Evolutionary conservation across 2,888 invertebrate genomes (phyloP).

Genomic region (Griposia aprilina): DNA sequence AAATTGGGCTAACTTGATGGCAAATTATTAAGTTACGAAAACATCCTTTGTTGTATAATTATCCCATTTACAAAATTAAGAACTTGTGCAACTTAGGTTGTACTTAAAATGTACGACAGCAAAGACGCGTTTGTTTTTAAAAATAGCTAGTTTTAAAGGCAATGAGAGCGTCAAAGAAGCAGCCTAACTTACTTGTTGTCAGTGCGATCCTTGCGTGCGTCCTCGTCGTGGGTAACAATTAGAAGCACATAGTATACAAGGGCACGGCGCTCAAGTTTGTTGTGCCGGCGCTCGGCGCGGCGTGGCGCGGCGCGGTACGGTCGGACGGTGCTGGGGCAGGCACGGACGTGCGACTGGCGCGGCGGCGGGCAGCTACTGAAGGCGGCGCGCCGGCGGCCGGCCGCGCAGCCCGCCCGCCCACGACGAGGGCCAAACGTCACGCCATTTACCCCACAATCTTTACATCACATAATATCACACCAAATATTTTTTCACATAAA

Average conservation of each 20-base stretch:
- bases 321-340: conserved; percentile 58
- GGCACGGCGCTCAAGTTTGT: conserved; percentile 80
- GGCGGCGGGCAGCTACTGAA: conserved; percentile 84
- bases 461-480: conserved; percentile 82
- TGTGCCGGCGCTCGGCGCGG: conserved; percentile 76
- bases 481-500: conserved; percentile 72
- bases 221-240: conserved; percentile 68
- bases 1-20: conserved; percentile 20
- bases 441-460: conserved; percentile 86
- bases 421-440: conserved; percentile 80
- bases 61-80: neutral
- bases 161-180: conserved; percentile 48
- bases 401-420: conserved; percentile 83
- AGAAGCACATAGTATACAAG: conserved; percentile 78
- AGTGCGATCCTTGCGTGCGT: conserved; percentile 63
- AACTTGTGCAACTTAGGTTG: conserved; percentile 3
- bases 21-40: conserved; percentile 36
- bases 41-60: conserved; percentile 31
- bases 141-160: conserved; percentile 25
- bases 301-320: conserved; percentile 62
- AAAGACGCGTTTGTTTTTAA: conserved; percentile 39
- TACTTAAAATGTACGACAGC: conserved; percentile 33
- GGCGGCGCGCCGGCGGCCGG: conserved; percentile 79
- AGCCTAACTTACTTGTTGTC: conserved; percentile 76
- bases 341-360: conserved; percentile 85